Conservation (phyloP, 92 coral and sea anemone species). For the Porites cylindrica region DNA sequence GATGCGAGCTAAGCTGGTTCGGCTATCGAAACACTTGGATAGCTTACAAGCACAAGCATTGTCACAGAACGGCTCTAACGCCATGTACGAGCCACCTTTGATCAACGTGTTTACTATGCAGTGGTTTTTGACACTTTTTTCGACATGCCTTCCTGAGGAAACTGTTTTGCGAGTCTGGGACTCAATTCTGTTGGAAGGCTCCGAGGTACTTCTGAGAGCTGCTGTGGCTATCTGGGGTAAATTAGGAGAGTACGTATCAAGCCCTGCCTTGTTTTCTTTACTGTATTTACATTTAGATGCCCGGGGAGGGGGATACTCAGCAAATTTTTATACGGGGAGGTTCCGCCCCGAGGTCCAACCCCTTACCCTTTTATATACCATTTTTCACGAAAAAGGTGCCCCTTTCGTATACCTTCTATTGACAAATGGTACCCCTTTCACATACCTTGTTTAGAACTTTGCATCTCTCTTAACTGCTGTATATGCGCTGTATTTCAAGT, state of each 20-base stretch:
- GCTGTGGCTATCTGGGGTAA: slow-evolving; percentile 99
- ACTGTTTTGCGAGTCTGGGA: slow-evolving; percentile 99
- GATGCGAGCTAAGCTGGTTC: slow-evolving; percentile 89
- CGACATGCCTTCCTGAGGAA: slow-evolving; percentile 97
- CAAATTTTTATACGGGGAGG: no score
- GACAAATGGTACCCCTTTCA: no score
- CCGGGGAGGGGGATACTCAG: no score
- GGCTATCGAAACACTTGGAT: slow-evolving; percentile 92
- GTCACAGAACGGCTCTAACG: slow-evolving; percentile 79
- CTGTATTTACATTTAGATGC: no score
- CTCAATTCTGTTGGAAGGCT: slow-evolving; percentile 95
- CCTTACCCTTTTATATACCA: no score
- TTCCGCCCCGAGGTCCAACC: no score
- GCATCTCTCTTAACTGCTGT: no score
- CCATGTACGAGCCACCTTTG: slow-evolving; percentile 97
- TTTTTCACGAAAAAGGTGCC: no score
- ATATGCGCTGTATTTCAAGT: no score
- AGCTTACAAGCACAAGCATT: slow-evolving; percentile 88
- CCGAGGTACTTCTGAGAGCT: slow-evolving; percentile 95
- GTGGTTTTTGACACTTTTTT: slow-evolving; percentile 98
- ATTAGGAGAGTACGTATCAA: slow-evolving; percentile 87
- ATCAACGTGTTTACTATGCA: slow-evolving; percentile 99
- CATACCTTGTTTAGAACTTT: no score
- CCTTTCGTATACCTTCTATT: no score
- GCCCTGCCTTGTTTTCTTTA: not conserved